phyloP scores from a whole-genome alignment of 1,140 invertebrate species.

The Cardiocondyla obscurior region DNA sequence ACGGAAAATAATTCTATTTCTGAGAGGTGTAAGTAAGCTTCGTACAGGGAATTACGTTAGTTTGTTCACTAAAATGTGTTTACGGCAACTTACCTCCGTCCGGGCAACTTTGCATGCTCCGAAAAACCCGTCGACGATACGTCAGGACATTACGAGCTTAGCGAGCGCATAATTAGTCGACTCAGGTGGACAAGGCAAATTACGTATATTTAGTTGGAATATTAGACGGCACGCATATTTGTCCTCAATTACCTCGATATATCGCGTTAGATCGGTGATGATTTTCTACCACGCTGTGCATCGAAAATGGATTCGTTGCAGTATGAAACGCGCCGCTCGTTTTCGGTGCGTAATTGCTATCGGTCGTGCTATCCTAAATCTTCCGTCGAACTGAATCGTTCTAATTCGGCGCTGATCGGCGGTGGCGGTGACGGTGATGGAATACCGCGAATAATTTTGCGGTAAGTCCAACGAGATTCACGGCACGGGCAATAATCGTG shows the following conservation, averaged over 20 bases:
- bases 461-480: constrained; percentile 32
- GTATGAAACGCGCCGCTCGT: constrained; percentile 14
- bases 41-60: background rate
- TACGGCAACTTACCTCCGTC: background rate
- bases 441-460: constrained; percentile 23
- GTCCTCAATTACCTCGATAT: constrained; percentile 18
- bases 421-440: background rate
- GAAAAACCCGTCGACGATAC: background rate
- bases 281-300: constrained; percentile 34
- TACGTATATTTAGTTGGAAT: constrained; percentile 18
- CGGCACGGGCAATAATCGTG: background rate
- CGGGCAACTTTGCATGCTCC: background rate
- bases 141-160: constrained; percentile 15
- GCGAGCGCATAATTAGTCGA: constrained; percentile 28
- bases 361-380: constrained; percentile 32
- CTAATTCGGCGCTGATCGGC: constrained; percentile 29
- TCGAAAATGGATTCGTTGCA: constrained; percentile 23
- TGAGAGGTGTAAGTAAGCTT: background rate
- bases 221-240: background rate
- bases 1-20: background rate
- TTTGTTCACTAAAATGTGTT: background rate
- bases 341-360: constrained; percentile 31
- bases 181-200: constrained; percentile 37
- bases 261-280: constrained; percentile 33
- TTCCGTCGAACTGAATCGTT: constrained; percentile 38